Percentiles rank a stretch among this genome's conserved stretches.
These are phyloP conservation scores for Oncorhynchus nerka DNA, from an alignment of 2,113 vertebrate species.

Conservation along the genomic window DNA sequence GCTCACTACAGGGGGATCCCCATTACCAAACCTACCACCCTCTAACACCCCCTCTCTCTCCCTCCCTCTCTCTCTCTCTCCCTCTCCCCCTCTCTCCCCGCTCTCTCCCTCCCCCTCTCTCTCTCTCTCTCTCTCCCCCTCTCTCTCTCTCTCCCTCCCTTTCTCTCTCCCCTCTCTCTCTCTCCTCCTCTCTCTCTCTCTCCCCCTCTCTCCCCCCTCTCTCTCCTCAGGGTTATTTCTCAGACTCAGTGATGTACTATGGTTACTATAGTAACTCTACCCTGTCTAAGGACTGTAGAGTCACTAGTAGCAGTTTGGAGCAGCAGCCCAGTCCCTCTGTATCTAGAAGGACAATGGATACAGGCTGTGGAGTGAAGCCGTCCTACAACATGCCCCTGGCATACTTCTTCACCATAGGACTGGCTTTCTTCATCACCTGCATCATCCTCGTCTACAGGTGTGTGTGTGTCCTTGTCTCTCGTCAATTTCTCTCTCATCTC, in stretches of 20 bases:
- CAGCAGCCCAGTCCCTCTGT: neutral
- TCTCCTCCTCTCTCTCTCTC: no score
- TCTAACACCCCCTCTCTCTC: no score
- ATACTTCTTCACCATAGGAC: conserved; percentile 82
- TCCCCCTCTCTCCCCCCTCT: neutral
- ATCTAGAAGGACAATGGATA: neutral
- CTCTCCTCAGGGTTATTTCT: conserved; percentile 82
- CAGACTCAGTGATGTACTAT: conserved; percentile 83
- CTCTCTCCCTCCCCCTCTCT: fast-evolving
- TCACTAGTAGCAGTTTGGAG: neutral
- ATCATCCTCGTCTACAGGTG: conserved; percentile 89
- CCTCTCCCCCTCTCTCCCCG: fast-evolving
- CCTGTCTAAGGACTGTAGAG: conserved; percentile 49
- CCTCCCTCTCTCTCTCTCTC: fast-evolving
- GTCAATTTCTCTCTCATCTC: neutral
- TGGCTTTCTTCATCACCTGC: conserved; percentile 82
- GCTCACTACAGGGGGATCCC: no score
- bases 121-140: neutral
- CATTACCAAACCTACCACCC: no score
- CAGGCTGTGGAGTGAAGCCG: neutral
- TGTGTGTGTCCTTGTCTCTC: neutral
- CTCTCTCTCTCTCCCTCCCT: neutral
- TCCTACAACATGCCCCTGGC: conserved; percentile 87
- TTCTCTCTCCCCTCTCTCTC: neutral
- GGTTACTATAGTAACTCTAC: conserved; percentile 87